Evolutionary conservation across 2,888 invertebrate species (phyloP).

Genomic region (Torymus texanus): DNA sequence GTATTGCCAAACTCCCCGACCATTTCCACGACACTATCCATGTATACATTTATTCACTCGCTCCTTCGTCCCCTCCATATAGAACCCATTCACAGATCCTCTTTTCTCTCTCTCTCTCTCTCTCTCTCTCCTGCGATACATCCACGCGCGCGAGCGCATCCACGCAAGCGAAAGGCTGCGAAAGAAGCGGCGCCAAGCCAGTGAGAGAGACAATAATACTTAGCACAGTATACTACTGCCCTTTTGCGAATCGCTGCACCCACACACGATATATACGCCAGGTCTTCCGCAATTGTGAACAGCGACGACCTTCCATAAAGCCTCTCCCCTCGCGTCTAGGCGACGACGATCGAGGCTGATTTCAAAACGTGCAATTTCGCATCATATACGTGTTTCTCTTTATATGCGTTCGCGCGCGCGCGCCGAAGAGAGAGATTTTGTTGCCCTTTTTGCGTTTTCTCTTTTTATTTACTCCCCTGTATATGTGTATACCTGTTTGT

Average conservation of each 20-base stretch:
- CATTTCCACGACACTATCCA: not conserved
- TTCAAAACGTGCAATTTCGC: conserved; percentile 2
- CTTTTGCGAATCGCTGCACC: conserved; percentile 43
- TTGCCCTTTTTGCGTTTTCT: conserved; percentile 22
- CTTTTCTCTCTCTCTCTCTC: not conserved
- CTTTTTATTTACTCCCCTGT: not conserved
- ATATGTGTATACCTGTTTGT: conserved; percentile 31
- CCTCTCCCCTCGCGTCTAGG: conserved; percentile 2
- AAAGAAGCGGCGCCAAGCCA: conserved; percentile 18
- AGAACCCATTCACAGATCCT: not conserved
- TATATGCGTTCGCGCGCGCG: not conserved
- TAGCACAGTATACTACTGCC: conserved; percentile 26
- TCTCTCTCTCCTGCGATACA: not conserved
- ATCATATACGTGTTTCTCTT: not conserved
- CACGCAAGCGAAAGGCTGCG: not conserved
- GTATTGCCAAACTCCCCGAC: conserved; percentile 23
- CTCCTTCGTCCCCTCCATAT: not conserved
- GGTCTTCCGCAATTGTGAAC: conserved; percentile 42
- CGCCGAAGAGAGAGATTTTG: no score
- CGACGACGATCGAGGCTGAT: conserved; percentile 17
- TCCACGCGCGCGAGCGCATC: not conserved
- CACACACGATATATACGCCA: conserved; percentile 4
- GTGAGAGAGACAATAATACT: conserved; percentile 1
- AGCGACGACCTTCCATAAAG: conserved; percentile 34
- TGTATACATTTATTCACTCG: not conserved